Base-by-base conservation (phyloP, 2,797 vertebrate species). In the Fringilla coelebs region DNA sequence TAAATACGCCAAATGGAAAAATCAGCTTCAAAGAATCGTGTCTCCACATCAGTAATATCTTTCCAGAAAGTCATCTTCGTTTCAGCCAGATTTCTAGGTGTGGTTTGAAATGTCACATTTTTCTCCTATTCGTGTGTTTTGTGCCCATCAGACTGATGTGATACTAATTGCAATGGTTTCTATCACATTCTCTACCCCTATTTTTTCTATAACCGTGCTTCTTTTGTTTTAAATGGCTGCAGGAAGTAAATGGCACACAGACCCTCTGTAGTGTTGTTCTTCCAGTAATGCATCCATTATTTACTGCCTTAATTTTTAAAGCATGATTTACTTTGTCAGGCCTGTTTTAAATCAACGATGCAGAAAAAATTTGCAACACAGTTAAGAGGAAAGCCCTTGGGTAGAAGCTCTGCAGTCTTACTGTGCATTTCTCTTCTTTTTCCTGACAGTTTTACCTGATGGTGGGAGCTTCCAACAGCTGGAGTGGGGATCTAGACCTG, bases 1-100 rank as follows among this genome's bases (percentile, higher is more conserved):
- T 93, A 96, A 96, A 96, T 90, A 95, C 0, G 0, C 31, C 67
- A 93, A 91, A 93, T 78, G 48, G 82, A 89, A 90, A 95, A 96
- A 86, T 75, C 46, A 55, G 6, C 91, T 93, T 97, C 72, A 86
- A 91, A 91, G 79, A 60, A 7, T 3, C 0, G 0, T 66, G 32
- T 81, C 62, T 85, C 41, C 54, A 45, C 34, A 67, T 70, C 54
- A 78, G 62, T 57, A 84, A 88, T 14, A 75, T 28, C n/a, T 94
- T 82, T 91, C 45, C 51, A 66, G 61, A 93, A 95, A 85, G 82
- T 65, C 46, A 3, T 46, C 22, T 58, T 89, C 3, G 1, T 54
- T 89, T 80, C 62, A 85, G 21, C 10, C 43, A 75, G 24, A 54
- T 74, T 68, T 91, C 66, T 51, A 58, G 17, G 28, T 80, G 36